Evolutionary conservation across 2,113 vertebrate species (phyloP).

Genomic region (Vulpes vulpes): DNA sequence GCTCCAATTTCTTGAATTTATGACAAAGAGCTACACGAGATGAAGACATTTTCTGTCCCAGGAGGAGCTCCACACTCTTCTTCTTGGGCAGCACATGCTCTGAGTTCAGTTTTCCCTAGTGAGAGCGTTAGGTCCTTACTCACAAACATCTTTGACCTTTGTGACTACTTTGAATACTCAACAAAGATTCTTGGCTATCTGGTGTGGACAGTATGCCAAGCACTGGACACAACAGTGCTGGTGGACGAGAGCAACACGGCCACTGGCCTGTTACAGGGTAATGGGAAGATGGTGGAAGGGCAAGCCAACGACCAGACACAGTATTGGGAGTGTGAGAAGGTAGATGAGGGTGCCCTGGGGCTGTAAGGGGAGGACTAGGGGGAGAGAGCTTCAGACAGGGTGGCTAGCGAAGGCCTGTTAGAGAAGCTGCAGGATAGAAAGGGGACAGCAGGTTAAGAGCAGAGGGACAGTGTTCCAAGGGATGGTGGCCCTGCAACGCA

Average conservation of each 20-base stretch:
- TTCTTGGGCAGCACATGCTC: not conserved
- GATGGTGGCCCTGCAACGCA: fast-evolving
- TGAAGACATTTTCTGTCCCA: not conserved
- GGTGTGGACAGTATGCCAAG: not conserved
- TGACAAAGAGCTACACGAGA: not conserved
- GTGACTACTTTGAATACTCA: not conserved
- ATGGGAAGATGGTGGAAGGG: fast-evolving
- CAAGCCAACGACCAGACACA: not conserved
- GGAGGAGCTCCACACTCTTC: not conserved
- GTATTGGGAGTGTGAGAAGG: no score
- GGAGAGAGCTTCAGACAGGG: no score
- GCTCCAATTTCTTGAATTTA: not conserved
- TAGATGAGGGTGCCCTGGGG: not conserved
- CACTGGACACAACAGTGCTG: fast-evolving
- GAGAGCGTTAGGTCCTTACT: not conserved
- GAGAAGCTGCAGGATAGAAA: not conserved
- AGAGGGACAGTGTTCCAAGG: fast-evolving
- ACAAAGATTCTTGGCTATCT: not conserved
- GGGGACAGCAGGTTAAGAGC: fast-evolving
- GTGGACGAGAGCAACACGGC: fast-evolving
- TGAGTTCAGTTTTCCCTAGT: not conserved
- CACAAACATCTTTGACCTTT: not conserved
- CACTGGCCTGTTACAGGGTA: fast-evolving
- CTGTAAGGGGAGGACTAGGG: not conserved
- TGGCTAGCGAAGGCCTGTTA: fast-evolving